Evolutionary conservation across 2,113 vertebrate genomes (phyloP), one percentile per base, ranked within the genome.

Genomic region (Mirza zaza): DNA sequence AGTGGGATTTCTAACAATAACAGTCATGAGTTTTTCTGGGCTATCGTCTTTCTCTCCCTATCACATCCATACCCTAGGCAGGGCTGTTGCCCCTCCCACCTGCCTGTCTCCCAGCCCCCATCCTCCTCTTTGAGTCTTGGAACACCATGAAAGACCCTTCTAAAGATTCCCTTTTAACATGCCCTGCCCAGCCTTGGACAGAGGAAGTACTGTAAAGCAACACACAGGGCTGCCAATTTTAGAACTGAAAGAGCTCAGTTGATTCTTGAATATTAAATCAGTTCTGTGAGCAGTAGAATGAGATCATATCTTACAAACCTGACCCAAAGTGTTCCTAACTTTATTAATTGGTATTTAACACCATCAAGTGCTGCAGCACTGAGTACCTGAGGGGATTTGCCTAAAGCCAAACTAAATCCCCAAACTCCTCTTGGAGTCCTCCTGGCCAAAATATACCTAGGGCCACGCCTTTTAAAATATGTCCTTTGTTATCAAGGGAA

Each of bases 401-500:
- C 18, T 25, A 17, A 91, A 75, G 45, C 88, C 65, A 73, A 52
- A 76, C 25, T 2, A 52, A 93, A 80, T 68, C 73, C 50, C 83
- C 50, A 42, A 20, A 52, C 42, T 50, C 32, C 8, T 32, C 79
- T 86, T 6, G 0, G 65, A 55, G 84, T 87, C 67, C 61, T 75
- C 77, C 94, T 59, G 67, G 79, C 50, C 94, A 77, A 7, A 7
- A 25, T 27, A 59, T 36, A 85, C 87, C 48, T 55, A 75, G 81
- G 92, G 73, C 97, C 98, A 95, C 97, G 86, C 97, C 98, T 97
- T 97, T 87, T 90, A 73, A 94, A 96, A 94, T 65, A 48, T 68
- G 59, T 89, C 96, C 96, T 98, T 98, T 98, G 97, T 98, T 97
- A 97, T 91, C 94, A 52, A 89, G 93, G 87, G 93, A 90, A 91